phyloP scores from a whole-genome alignment of 2,888 invertebrate genomes.

The Chrysolina americana region DNA sequence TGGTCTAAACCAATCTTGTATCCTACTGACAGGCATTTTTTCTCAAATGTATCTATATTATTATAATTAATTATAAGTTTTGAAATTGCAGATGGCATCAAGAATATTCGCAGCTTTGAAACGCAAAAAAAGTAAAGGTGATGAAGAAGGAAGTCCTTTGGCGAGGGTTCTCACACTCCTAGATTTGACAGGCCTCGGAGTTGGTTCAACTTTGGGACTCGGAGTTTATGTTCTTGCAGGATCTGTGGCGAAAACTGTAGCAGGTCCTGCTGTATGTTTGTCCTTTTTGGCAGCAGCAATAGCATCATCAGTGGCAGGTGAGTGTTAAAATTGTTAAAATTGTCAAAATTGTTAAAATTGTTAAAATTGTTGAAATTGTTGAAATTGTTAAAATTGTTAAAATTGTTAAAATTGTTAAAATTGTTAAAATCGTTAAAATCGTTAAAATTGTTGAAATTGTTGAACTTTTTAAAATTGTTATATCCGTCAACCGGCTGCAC shows the following conservation, averaged over 20 bases:
- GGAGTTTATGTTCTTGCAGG: conserved; percentile 97
- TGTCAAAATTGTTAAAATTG: too few species aligned
- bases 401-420: too few species aligned
- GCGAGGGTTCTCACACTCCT: conserved; percentile 83
- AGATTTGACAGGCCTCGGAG: conserved; percentile 90
- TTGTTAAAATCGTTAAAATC: too few species aligned
- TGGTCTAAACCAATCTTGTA: too few species aligned
- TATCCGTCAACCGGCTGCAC: too few species aligned
- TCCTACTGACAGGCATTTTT: too few species aligned
- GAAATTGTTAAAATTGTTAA: too few species aligned
- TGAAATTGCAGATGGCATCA: conserved; percentile 53
- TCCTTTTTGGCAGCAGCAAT: conserved; percentile 94
- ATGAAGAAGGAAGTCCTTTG: conserved; percentile 65
- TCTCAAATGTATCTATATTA: too few species aligned
- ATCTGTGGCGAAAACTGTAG: conserved; percentile 86
- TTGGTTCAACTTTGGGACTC: conserved; percentile 91
- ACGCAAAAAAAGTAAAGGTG: conserved; percentile 68
- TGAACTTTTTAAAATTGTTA: too few species aligned
- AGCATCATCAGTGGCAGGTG: conserved; percentile 93
- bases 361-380: too few species aligned
- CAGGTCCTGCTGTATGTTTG: conserved; percentile 92
- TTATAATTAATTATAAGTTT: background rate
- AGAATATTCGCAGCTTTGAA: conserved; percentile 64
- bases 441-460: too few species aligned
- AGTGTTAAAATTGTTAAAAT: conserved; percentile 48